Evolutionary conservation across 1,140 invertebrate genomes (phyloP).

Genomic region (Zaprionus capensis): DNA sequence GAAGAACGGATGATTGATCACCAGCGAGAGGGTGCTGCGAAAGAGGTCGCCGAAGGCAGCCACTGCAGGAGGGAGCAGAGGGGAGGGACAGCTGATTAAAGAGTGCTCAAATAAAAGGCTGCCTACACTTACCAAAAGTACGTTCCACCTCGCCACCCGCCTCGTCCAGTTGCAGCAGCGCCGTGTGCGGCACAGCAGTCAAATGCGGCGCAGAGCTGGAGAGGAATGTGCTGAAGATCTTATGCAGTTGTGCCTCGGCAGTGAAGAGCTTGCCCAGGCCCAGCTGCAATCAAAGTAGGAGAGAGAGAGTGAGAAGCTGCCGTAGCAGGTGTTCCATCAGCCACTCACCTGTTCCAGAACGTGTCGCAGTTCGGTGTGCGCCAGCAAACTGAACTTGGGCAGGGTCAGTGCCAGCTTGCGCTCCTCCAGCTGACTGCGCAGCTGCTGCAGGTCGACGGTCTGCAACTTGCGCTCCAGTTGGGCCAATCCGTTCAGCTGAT

Average conservation of each 20-base stretch:
- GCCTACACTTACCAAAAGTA: conserved; percentile 56
- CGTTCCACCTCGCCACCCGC: conserved; percentile 42
- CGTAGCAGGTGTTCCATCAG: not conserved
- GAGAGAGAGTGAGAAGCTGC: not conserved
- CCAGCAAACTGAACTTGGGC: conserved; percentile 55
- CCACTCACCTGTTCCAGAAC: conserved; percentile 53
- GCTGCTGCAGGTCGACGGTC: conserved; percentile 40
- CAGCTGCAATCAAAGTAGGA: conserved; percentile 36
- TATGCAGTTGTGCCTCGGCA: conserved; percentile 48
- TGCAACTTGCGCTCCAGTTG: conserved; percentile 50
- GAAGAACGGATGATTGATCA: conserved; percentile 79
- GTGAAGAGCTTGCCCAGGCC: conserved; percentile 59
- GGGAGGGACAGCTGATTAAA: conserved; percentile 33
- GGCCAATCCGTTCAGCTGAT: conserved; percentile 40
- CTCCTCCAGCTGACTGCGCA: conserved; percentile 39
- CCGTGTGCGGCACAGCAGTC: conserved; percentile 58
- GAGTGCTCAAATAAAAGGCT: not conserved
- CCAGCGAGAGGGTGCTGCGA: conserved; percentile 57
- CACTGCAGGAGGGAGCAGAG: conserved; percentile 10
- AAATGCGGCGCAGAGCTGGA: conserved; percentile 64
- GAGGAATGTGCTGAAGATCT: conserved; percentile 58
- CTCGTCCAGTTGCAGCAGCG: conserved; percentile 52
- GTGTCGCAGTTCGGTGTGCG: conserved; percentile 33
- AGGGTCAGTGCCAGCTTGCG: conserved; percentile 60
- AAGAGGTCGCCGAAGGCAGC: conserved; percentile 68